These are phyloP conservation scores for Solea solea DNA, from an alignment of 2,113 vertebrate genomes.

Conservation along the genomic window DNA sequence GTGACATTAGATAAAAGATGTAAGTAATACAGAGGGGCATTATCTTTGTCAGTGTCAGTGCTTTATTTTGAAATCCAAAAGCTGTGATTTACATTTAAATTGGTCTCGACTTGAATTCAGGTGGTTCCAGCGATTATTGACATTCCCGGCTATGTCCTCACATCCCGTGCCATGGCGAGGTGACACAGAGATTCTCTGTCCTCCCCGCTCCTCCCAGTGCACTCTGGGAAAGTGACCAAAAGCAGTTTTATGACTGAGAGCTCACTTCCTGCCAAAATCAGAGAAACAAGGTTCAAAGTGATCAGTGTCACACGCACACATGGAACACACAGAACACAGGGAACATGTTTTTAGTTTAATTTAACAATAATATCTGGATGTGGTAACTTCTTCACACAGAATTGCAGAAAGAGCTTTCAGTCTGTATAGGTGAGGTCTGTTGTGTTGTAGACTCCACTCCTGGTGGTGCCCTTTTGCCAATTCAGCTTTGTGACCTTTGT, in stretches of 20 bases:
- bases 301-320: slow-evolving; percentile 19
- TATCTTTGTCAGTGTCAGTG: too few species aligned
- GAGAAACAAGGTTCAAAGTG: slow-evolving; percentile 64
- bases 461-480: too few species aligned
- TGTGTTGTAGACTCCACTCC: too few species aligned
- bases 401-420: too few species aligned
- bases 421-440: too few species aligned
- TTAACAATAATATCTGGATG: too few species aligned
- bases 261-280: slow-evolving; percentile 71
- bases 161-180: slow-evolving; percentile 56
- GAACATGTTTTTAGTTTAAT: too few species aligned
- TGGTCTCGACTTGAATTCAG: slow-evolving; percentile 13
- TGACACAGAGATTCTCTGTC: slow-evolving; percentile 75
- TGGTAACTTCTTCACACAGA: too few species aligned
- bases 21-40: too few species aligned
- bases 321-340: too few species aligned
- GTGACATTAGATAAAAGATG: too few species aligned
- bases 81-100: neutral
- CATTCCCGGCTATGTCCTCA: slow-evolving; percentile 63
- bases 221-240: slow-evolving; percentile 68
- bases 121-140: slow-evolving; percentile 56
- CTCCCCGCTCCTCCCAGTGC: slow-evolving; percentile 46
- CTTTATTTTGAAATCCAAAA: neutral
- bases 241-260: slow-evolving; percentile 68
- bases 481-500: too few species aligned